Evolutionary conservation across 1,140 invertebrate species (phyloP).

Genomic region (Hydropsyche tenuis): DNA sequence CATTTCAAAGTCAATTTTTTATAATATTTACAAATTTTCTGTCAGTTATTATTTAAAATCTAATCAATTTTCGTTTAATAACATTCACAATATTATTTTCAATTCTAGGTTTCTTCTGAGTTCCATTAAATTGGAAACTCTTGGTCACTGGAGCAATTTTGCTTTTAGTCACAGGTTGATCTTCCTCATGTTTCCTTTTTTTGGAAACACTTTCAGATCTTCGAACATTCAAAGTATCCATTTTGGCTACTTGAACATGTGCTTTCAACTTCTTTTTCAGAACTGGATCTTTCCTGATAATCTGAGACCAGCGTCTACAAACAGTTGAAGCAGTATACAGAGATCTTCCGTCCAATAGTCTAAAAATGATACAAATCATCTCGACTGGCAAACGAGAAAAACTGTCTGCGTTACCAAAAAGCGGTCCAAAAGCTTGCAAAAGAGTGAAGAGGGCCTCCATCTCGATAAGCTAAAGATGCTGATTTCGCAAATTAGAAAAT

Average conservation of each 20-base stretch:
- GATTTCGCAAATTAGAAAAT: background rate
- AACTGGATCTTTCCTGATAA: background rate
- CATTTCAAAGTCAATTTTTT: no score
- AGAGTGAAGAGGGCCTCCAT: background rate
- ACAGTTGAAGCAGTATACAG: constrained; percentile 12
- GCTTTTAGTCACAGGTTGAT: no score
- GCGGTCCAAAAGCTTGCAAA: background rate
- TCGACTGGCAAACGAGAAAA: background rate
- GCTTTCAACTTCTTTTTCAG: background rate
- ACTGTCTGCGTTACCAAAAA: background rate
- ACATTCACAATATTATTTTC: no score
- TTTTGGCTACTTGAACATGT: background rate
- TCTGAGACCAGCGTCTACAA: background rate
- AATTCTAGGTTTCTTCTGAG: no score
- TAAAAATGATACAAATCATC: constrained; percentile 5
- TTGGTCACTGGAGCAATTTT: no score
- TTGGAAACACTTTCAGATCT: background rate
- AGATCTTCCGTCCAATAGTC: constrained; percentile 7
- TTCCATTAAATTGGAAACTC: no score
- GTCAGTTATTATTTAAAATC: no score
- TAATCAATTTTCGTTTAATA: no score
- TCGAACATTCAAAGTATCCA: background rate
- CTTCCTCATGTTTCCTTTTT: background rate
- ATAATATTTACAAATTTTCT: no score
- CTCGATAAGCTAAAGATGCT: background rate